Evolutionary conservation across 2,797 vertebrate genomes (phyloP).

Genomic region (Siniperca undulata): DNA sequence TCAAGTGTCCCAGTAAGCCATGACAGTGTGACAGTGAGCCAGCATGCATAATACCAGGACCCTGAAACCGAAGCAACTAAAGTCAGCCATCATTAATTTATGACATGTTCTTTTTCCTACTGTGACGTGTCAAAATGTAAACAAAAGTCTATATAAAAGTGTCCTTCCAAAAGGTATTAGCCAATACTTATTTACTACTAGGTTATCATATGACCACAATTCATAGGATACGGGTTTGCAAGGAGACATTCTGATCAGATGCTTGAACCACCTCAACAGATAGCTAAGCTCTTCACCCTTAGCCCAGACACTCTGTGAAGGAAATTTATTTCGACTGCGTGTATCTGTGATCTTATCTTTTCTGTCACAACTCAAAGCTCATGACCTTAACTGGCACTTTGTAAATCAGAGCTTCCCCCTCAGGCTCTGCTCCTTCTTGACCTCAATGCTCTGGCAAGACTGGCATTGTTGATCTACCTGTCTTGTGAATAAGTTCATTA

Average conservation of each 20-base stretch:
- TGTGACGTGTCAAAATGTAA: neutral
- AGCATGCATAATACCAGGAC: neutral
- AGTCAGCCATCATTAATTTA: neutral
- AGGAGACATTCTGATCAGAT: neutral
- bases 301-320: neutral
- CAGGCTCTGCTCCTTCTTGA: slow-evolving; percentile 6
- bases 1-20: neutral
- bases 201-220: neutral
- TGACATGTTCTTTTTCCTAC: neutral
- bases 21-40: neutral
- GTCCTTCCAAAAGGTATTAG: too few species aligned
- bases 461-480: slow-evolving; percentile 14
- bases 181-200: neutral
- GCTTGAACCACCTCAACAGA: neutral
- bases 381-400: slow-evolving; percentile 21
- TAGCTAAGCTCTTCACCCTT: neutral
- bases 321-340: slow-evolving; percentile 5
- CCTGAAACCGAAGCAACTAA: neutral
- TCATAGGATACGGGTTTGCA: neutral
- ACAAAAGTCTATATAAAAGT: neutral
- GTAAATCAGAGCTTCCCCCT: slow-evolving; percentile 21
- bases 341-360: slow-evolving; percentile 19
- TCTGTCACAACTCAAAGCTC: slow-evolving; percentile 12
- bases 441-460: neutral
- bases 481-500: slow-evolving; percentile 32